These are phyloP conservation scores for Sarcophaga rosellei DNA, from an alignment of 2,888 invertebrate species.

Conservation along the genomic window DNA sequence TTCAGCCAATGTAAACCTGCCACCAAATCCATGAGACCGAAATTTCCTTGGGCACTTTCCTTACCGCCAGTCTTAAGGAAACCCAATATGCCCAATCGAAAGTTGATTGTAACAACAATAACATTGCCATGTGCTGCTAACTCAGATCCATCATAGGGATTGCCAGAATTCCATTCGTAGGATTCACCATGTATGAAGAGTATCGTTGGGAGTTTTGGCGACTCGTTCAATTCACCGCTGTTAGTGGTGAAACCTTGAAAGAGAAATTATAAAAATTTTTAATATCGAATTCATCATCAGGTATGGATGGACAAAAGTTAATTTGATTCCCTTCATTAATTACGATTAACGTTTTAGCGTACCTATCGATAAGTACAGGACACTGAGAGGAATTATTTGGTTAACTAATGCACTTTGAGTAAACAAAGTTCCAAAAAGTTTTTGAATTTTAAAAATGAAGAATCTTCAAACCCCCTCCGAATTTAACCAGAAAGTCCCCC, in stretches of 20 bases:
- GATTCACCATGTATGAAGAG: constrained; percentile 97
- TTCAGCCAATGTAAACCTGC: constrained; percentile 98
- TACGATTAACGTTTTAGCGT: no score
- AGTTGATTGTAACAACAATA: constrained; percentile 95
- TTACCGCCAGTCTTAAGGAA: constrained; percentile 95
- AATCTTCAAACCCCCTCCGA: no score
- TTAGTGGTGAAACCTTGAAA: constrained; percentile 61
- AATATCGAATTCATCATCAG: not conserved
- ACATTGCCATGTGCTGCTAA: constrained; percentile 95
- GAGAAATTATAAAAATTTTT: not conserved
- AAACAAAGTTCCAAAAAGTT: no score
- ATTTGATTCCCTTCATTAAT: no score
- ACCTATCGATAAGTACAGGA: no score
- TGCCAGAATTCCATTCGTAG: constrained; percentile 98
- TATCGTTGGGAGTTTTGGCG: constrained; percentile 86
- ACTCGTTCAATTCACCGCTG: constrained; percentile 55
- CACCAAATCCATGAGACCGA: constrained; percentile 94
- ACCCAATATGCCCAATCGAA: constrained; percentile 93
- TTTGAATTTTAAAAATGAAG: no score
- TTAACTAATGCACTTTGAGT: no score
- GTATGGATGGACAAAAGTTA: no score
- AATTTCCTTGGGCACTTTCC: constrained; percentile 94
- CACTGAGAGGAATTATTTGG: no score
- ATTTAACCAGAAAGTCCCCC: no score
- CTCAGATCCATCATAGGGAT: constrained; percentile 97